Base-by-base conservation (phyloP, 2,888 invertebrate species). In the Melanostoma scalare region DNA sequence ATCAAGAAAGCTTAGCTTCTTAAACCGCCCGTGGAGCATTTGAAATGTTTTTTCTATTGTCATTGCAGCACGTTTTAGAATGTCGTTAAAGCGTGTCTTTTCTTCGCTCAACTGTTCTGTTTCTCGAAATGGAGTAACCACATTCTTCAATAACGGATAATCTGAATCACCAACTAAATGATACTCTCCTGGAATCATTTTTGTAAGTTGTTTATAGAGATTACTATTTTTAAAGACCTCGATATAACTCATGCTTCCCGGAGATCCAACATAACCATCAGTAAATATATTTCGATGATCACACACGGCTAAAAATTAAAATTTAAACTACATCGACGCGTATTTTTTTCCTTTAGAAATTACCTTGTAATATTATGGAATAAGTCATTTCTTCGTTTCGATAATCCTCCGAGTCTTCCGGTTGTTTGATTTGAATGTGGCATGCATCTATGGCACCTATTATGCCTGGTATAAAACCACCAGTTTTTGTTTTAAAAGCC, bases 261-360 rank as follows among this genome's bases (percentile, higher is more conserved):
- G 78, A 1, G 72, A 58, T 4, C 78, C 78, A 2, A 72, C 78
- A 33, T 58, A 72, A 10, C 72, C 58, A 5, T 78, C 65, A 6
- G 78, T 78, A 52, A 78, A 78, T 44, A 78, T 58, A 8, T 52
- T 65, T 8, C 78, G 65, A 40, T 78, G 71, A 38, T 78, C 78
- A n/a, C 78, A 72, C 0, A 78, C 58, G 5, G 65, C 78, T 78
- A 6, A 10, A 71, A 71, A 2, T 3, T 8, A 3, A 35, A 20
- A 67, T 35, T 6, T 10, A 0, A 30, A 10, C 40, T 30, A 33
- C 55, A 33, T 20, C 4, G 30, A 38, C 1, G n/a, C 2, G n/a
- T n/a, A 31, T 3, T 31, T 1, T n/a, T 3, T 10, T 44, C 42
- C 6, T 4, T 6, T 6, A 9, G 3, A 20, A 9, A 4, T 72